Percentiles rank a stretch among this genome's conserved stretches.
These are phyloP conservation scores for Brachionus angularis DNA, from an alignment of 1,140 invertebrate genomes.

Conservation along the genomic window DNA sequence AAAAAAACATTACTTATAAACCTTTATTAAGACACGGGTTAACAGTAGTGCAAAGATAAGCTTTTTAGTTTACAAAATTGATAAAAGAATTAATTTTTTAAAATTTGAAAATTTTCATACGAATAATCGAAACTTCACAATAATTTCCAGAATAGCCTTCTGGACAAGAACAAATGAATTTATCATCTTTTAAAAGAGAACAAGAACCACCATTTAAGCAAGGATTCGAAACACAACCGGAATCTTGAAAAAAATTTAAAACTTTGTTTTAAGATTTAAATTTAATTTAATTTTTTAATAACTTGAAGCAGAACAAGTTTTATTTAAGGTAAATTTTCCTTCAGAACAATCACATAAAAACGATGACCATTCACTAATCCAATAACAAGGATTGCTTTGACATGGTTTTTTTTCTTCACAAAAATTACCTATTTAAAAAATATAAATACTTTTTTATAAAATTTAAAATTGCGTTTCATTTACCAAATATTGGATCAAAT, in stretches of 20 bases:
- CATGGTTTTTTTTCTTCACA: conserved; percentile 5
- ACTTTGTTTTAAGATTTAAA: neutral
- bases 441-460: too few species aligned
- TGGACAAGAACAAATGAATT: neutral
- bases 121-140: conserved; percentile 7
- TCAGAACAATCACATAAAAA: conserved; percentile 5
- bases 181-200: neutral
- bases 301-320: neutral
- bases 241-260: too few species aligned
- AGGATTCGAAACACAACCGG: neutral
- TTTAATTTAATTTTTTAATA: neutral
- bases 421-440: neutral
- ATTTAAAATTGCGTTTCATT: too few species aligned
- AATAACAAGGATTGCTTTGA: neutral
- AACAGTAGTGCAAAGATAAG: neutral
- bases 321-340: neutral
- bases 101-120: neutral
- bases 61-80: neutral
- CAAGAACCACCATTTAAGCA: conserved; percentile 6
- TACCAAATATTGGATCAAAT: too few species aligned
- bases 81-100: neutral
- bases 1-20: neutral
- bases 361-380: conserved; percentile 20
- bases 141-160: neutral
- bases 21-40: conserved; percentile 22